Evolutionary conservation across 2,113 vertebrate genomes (phyloP).

Genomic region (Sclerurus mexicanus): DNA sequence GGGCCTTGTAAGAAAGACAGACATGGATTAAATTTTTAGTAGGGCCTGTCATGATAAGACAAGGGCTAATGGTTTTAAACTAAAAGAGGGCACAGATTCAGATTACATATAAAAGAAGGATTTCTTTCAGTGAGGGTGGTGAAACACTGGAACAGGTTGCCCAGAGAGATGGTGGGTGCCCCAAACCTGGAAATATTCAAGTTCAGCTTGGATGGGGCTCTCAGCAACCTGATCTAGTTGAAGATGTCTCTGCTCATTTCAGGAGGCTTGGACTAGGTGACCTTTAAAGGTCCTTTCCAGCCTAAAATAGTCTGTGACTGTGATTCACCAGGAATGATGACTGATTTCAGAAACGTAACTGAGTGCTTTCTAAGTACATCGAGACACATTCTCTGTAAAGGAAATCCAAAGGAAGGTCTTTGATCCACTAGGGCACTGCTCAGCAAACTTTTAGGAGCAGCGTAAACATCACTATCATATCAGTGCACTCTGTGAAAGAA

Average conservation of each 20-base stretch:
- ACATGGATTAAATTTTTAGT: not conserved
- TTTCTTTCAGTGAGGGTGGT: not conserved
- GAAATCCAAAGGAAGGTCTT: not conserved
- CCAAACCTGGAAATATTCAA: not conserved
- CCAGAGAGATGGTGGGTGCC: not conserved
- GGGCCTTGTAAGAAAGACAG: not conserved
- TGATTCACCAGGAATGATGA: not conserved
- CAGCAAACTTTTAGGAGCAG: not conserved
- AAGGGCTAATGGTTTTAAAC: not conserved
- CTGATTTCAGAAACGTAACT: not conserved
- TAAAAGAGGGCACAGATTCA: not conserved
- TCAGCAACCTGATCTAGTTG: not conserved
- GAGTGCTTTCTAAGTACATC: not conserved
- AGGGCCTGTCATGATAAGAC: not conserved
- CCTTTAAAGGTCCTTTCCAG: not conserved
- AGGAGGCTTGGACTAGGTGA: not conserved
- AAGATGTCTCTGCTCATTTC: not conserved
- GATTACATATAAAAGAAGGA: not conserved
- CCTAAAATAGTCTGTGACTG: not conserved
- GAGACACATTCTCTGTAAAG: not conserved
- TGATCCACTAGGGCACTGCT: not conserved
- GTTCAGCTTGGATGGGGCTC: not conserved
- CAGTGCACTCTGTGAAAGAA: not conserved
- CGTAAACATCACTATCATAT: not conserved
- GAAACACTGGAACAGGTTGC: not conserved